phyloP scores from a whole-genome alignment of 2,888 invertebrate species.

The Cheilosia vernalis region DNA sequence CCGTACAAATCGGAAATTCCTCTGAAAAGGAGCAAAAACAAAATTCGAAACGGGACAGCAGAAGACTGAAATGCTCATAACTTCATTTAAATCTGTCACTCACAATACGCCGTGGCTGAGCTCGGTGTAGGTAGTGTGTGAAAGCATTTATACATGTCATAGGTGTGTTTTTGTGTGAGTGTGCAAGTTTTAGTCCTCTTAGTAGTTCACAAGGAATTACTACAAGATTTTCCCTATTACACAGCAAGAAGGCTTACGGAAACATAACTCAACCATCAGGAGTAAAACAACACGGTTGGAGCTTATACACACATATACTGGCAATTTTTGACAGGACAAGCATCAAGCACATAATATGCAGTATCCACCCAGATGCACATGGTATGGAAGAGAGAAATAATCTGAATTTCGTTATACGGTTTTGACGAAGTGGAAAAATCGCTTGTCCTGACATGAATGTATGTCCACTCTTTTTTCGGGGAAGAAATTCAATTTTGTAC shows the following conservation, averaged over 20 bases:
- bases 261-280: conserved; percentile 21
- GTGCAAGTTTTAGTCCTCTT: conserved; percentile 31
- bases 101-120: conserved; percentile 30
- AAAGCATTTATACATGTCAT: conserved; percentile 5
- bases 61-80: conserved; percentile 43
- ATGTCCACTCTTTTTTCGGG: neutral
- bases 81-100: conserved; percentile 62
- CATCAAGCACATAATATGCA: neutral
- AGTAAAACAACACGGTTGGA: conserved; percentile 2
- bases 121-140: neutral
- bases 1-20: conserved; percentile 11
- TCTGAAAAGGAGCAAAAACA: neutral
- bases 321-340: conserved; percentile 2
- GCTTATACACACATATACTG: no score
- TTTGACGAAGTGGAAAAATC: conserved; percentile 37
- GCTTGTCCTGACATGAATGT: conserved; percentile 19
- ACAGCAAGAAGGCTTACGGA: neutral
- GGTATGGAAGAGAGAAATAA: conserved; percentile 18
- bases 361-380: conserved; percentile 18
- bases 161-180: neutral
- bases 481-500: conserved; percentile 17
- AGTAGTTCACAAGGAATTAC: conserved; percentile 19
- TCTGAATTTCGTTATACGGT: conserved; percentile 30
- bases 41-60: conserved; percentile 1
- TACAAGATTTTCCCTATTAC: neutral